These are phyloP conservation scores for Trichopria drosophilae DNA, from an alignment of 2,888 invertebrate genomes.

Conservation along the genomic window DNA sequence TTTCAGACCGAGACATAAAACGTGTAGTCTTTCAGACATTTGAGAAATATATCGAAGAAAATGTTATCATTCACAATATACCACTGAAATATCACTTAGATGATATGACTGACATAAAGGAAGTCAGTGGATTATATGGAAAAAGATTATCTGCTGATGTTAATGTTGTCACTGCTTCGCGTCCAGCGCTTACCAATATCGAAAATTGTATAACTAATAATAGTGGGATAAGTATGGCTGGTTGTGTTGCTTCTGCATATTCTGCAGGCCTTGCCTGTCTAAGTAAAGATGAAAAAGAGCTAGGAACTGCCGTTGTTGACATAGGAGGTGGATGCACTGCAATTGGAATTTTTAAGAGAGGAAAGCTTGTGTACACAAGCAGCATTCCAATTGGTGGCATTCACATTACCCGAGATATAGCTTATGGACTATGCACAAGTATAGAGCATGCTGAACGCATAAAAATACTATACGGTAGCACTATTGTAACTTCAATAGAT, in stretches of 20 bases:
- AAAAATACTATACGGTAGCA: constrained; percentile 18
- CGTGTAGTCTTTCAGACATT: constrained; percentile 24
- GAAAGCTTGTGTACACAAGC: constrained; percentile 14
- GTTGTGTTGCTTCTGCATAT: constrained; percentile 24
- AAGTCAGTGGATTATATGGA: constrained; percentile 25
- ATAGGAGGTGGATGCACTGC: constrained; percentile 18
- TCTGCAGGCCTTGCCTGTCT: constrained; percentile 23
- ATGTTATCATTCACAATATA: constrained; percentile 27
- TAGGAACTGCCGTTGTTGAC: constrained; percentile 16
- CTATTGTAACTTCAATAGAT: constrained; percentile 17
- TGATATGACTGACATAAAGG: constrained; percentile 26
- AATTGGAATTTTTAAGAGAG: constrained; percentile 16
- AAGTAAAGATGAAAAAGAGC: constrained; percentile 22
- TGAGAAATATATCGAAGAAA: constrained; percentile 26
- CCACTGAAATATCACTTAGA: constrained; percentile 26
- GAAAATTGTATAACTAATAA: constrained; percentile 25
- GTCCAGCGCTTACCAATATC: constrained; percentile 24
- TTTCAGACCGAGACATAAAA: constrained; percentile 23
- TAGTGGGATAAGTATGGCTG: constrained; percentile 25
- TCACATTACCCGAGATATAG: constrained; percentile 16
- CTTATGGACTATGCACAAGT: constrained; percentile 16
- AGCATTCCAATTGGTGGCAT: constrained; percentile 19
- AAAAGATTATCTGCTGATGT: constrained; percentile 25
- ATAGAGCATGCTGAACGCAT: constrained; percentile 14
- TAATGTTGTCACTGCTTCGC: constrained; percentile 25